A percentile compares a stretch with the other conserved stretches of the same genome.
phyloP scores from a whole-genome alignment of 1,140 invertebrate genomes.

The Leptestheria dahalacensis region DNA sequence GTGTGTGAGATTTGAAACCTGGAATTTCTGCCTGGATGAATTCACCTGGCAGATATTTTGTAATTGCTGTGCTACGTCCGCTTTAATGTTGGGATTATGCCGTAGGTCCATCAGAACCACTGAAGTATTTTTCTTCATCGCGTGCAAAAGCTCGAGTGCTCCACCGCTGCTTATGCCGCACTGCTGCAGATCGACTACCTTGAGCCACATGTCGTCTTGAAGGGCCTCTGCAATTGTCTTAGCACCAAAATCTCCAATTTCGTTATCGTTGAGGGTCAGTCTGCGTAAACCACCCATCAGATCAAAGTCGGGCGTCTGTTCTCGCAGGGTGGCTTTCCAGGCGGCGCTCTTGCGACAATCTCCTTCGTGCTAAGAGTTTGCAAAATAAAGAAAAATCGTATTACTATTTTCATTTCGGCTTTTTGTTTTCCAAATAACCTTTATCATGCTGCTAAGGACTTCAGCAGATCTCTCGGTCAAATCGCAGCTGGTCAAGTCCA shows the following conservation, averaged over 20 bases:
- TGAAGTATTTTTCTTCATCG: neutral
- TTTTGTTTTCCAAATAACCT: too few species aligned
- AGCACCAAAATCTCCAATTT: neutral
- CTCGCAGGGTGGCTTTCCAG: conserved; percentile 5
- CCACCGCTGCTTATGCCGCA: neutral
- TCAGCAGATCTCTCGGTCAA: neutral
- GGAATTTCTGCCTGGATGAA: neutral
- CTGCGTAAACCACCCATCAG: conserved; percentile 2
- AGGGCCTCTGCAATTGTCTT: neutral
- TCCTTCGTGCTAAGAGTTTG: neutral
- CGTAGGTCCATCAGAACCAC: neutral
- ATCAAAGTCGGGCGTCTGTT: neutral
- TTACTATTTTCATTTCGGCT: too few species aligned
- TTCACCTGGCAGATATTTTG: neutral
- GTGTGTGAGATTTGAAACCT: too few species aligned
- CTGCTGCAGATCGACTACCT: neutral
- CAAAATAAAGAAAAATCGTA: neutral
- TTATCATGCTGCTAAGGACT: too few species aligned
- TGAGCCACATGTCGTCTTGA: conserved; percentile 4
- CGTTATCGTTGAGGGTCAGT: neutral
- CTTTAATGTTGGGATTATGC: neutral
- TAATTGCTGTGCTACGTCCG: neutral
- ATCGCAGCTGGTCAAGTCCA: neutral
- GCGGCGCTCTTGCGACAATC: neutral
- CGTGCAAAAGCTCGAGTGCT: neutral